Base-by-base conservation (phyloP, 2,888 invertebrate genomes). In the Rotaria sp. region DNA sequence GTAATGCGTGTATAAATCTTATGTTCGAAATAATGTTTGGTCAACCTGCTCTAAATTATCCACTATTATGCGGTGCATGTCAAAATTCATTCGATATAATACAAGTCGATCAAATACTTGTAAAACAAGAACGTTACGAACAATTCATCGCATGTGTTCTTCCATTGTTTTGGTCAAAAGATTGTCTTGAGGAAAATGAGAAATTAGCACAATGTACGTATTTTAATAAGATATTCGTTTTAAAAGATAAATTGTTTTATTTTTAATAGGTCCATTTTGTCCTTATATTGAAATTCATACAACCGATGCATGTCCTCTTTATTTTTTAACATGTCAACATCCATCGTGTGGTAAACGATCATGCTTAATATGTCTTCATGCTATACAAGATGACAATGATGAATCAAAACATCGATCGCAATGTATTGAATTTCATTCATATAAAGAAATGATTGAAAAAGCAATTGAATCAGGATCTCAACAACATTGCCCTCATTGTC, bases 331-430 rank as follows among this genome's bases (percentile, higher is more conserved):
- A 21, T 80, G 80, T 80, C 41, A 80, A 80, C 45, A 80, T 45
- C 41, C 45, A n/a, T 26, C 41, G 1, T 80, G 80, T n/a, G 3
- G 80, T n/a, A 41, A 45, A 41, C 26, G 24, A n/a, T 80, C 80
- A 10, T 80, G 80, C 45, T 80, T 80, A n/a, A 45, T 80, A 80
- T 80, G 80, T 45, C 41, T 45, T n/a, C 80, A 80, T 45, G 45
- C 18, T 38, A 45, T 80, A 45, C 11, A 4, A 11, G 80, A 80
- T 45, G n/a, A 67, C 30, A 67, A 15, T 13, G 80, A 80, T 80
- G 80, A 80, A 45, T 45, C 26, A 15, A 80, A 13, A 2, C 45
- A 80, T 24, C 26, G n/a, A n/a, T 45, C 80, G 5, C 8, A 13
- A 41, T 80, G 80, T n/a, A 11, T 80, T 80, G 80, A 80, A 45